phyloP scores from a whole-genome alignment of 2,797 vertebrate species.

The Catamblyrhynchus diadema region DNA sequence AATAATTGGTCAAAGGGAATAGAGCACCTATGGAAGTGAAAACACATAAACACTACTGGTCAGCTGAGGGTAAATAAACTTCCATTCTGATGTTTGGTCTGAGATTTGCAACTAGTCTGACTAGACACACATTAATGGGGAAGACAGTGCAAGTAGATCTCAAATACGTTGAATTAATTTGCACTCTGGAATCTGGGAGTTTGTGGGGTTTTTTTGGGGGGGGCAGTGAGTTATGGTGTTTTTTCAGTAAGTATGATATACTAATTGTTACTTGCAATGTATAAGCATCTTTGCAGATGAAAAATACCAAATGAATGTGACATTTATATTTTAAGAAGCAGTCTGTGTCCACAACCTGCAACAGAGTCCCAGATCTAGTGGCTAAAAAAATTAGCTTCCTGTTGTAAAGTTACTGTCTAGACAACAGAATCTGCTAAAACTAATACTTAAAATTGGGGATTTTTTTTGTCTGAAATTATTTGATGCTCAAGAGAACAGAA shows the following conservation, averaged over 20 bases:
- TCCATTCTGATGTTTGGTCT: neutral
- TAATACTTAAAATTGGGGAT: neutral
- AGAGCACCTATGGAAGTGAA: neutral
- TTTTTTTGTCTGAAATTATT: neutral
- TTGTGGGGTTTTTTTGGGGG: neutral
- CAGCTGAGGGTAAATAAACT: neutral
- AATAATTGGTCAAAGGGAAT: neutral
- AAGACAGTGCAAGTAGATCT: neutral
- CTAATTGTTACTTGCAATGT: neutral
- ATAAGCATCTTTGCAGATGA: neutral
- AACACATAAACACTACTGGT: neutral
- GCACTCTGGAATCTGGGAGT: neutral
- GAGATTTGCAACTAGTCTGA: neutral
- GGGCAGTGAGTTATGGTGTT: rapidly evolving
- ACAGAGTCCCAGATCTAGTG: neutral
- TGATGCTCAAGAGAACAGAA: neutral
- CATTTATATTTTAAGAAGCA: neutral
- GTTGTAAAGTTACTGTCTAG: neutral
- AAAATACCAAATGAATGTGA: neutral
- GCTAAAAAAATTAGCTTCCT: neutral
- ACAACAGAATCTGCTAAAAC: neutral
- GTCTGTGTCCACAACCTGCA: neutral
- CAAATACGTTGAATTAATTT: neutral
- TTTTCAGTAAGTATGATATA: neutral
- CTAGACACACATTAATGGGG: too few species aligned